Conservation (phyloP, 2,888 invertebrate species). For the Octodonta nipae region DNA sequence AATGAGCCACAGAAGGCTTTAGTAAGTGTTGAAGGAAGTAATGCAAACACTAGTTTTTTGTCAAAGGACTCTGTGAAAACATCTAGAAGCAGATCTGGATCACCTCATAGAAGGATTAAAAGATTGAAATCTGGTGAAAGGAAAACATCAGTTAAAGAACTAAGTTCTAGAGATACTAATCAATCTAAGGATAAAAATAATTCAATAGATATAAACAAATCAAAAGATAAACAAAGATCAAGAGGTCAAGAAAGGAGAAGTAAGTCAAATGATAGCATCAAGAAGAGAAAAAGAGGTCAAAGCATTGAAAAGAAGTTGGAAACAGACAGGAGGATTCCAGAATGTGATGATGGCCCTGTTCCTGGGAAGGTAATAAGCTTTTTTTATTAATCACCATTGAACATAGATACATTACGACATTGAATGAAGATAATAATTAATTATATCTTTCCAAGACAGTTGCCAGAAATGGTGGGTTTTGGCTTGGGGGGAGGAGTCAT, state of each 20-base stretch:
- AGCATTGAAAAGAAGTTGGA: conserved; percentile 18
- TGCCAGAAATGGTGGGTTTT: too few relatives aligned
- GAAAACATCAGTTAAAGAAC: conserved; percentile 17
- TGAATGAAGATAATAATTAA: too few relatives aligned
- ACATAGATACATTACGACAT: too few relatives aligned
- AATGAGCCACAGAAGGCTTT: conserved; percentile 50
- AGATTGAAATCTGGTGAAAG: conserved; percentile 18
- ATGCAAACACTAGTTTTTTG: conserved; percentile 45
- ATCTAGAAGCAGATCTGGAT: conserved; percentile 25
- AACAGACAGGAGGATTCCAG: conserved; percentile 35
- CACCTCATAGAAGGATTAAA: conserved; percentile 19
- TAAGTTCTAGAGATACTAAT: conserved; percentile 27
- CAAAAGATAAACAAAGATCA: conserved; percentile 18
- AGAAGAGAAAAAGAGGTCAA: conserved; percentile 14
- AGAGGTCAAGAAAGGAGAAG: conserved; percentile 25
- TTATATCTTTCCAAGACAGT: too few relatives aligned
- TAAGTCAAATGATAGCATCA: conserved; percentile 18
- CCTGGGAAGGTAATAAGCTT: conserved; percentile 50
- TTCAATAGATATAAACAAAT: conserved; percentile 6
- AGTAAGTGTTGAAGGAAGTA: conserved; percentile 17
- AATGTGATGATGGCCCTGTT: conserved; percentile 60
- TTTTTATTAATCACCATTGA: not conserved
- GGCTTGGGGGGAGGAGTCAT: too few relatives aligned
- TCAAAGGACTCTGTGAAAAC: conserved; percentile 39
- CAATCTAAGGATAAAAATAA: conserved; percentile 13